Base-by-base conservation (phyloP, 2,113 vertebrate species). In the Rutilus rutilus region DNA sequence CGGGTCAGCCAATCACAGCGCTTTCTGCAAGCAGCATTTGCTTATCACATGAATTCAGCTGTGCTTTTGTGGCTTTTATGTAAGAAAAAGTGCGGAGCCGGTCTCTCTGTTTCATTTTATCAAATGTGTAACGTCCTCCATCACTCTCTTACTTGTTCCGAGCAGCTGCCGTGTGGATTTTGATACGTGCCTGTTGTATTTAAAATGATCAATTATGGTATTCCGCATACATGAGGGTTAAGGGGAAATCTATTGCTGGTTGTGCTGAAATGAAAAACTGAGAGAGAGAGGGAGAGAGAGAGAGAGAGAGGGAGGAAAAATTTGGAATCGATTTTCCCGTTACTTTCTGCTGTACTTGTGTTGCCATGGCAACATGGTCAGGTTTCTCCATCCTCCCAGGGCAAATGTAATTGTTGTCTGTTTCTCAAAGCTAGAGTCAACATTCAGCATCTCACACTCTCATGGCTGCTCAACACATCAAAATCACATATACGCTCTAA, bases 351-450 rank as follows among this genome's bases (percentile, higher is more conserved):
- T 94, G 92, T 95, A 94, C 93, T 94, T 94, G 91, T 92, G 94
- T 95, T 95, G 91, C 94, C 93, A 95, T 95, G 90, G 95, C 93
- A 94, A 95, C 94, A 86, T 93, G 94, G 94, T 94, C 94, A 94
- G 93, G 93, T 94, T 85, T 95, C 90, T 90, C 92, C 89, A 90
- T 93, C 93, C 94, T 95, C 92, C 92, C 92, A 95, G 94, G 94
- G 93, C 93, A 95, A 94, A 91, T 94, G 93, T 94, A 95, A 95
- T 94, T 94, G 94, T 94, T 94, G 93, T 93, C 92, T 92, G 87
- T 93, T 92, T 93, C 92, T 93, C 92, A 79, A 88, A 92, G 88
- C 90, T 89, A 90, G 92, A 93, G 89, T 93, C 88, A 88, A 90
- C 92, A 93, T 90, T 93, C 88, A 88, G 74, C 84, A 57, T 52